Evolutionary conservation across 2,797 vertebrate species (phyloP), one percentile per base, ranked within the genome.

Genomic region (Antennarius maculatus): DNA sequence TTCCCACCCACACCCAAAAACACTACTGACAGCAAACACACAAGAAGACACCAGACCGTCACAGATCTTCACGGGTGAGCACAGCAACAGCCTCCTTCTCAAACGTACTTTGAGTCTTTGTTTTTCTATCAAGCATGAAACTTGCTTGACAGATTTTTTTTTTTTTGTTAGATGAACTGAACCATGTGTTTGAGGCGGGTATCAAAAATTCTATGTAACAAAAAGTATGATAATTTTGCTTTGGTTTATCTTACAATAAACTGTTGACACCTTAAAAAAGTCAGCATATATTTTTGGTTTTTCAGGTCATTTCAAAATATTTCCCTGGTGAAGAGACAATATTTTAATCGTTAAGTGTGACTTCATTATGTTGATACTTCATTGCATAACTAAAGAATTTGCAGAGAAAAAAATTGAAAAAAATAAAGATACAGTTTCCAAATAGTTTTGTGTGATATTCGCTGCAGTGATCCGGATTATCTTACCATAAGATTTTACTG

Each of bases 41-140:
- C 28, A n/a, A 50, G 17, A 37, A 45, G 18, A 66, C 14, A 43
- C n/a, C 34, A 49, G 37, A 61, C n/a, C 31, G 10, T 46, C 53
- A 55, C 47, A 50, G 58, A 72, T 41, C 70, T 42, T 29, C 69
- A 58, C 72, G 80, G 81, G 80, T 87, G 73, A 80, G 74, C 9
- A 42, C 68, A 41, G 41, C 49, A 54, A 49, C 52, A n/a, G 18
- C 42, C 29, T 50, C 16, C 31, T 55, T 42, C 47, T 58, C 13
- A 67, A 6, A 45, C 5, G 15, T n/a, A 17, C n/a, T 17, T 29
- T 0, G n/a, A 60, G 17, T 41, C 28, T 63, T 15, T 53, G 17
- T 46, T 53, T 41, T n/a, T 10, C 15, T 43, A 9, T 48, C 41
- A n/a, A 10, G 13, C 43, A 29, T 39, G n/a, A 37, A 43, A 41